A percentile compares a stretch with the other conserved stretches of the same genome.
Evolutionary conservation across 2,888 invertebrate species (phyloP).

Genomic region (Neria commutata): DNA sequence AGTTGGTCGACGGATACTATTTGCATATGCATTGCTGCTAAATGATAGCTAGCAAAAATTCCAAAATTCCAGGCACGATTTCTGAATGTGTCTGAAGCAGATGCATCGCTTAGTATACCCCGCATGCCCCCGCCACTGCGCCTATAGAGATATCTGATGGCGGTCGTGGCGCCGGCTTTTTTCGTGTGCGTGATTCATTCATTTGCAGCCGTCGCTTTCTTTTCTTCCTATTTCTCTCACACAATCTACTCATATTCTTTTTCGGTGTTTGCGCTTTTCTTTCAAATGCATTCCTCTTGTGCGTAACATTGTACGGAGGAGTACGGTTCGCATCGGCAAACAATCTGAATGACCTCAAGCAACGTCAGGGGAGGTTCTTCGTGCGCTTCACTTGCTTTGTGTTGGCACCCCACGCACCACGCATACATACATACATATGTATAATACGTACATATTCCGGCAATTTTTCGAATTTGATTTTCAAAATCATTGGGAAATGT

Average conservation of each 20-base stretch:
- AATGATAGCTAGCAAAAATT: too few species aligned
- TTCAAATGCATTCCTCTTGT: slow-evolving; percentile 32
- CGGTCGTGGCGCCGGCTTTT: too few species aligned
- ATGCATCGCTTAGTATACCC: too few species aligned
- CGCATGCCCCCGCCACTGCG: too few species aligned
- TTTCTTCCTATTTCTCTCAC: neutral
- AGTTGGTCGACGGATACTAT: too few species aligned
- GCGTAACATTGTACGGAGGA: slow-evolving; percentile 36
- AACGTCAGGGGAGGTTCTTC: neutral
- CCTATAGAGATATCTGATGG: too few species aligned
- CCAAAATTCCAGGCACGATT: too few species aligned
- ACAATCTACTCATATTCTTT: too few species aligned
- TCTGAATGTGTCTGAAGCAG: too few species aligned
- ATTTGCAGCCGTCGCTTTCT: slow-evolving; percentile 32
- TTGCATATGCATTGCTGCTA: too few species aligned
- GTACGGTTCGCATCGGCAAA: slow-evolving; percentile 20
- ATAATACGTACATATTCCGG: slow-evolving; percentile 13
- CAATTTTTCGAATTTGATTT: neutral
- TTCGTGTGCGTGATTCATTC: slow-evolving; percentile 47
- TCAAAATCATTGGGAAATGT: neutral
- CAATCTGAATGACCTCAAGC: neutral
- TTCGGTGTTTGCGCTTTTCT: slow-evolving; percentile 39
- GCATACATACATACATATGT: slow-evolving; percentile 25
- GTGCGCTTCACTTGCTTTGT: neutral
- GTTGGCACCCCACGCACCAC: neutral